These are phyloP conservation scores for Grus americana DNA, from an alignment of 2,113 vertebrate genomes.

Conservation along the genomic window DNA sequence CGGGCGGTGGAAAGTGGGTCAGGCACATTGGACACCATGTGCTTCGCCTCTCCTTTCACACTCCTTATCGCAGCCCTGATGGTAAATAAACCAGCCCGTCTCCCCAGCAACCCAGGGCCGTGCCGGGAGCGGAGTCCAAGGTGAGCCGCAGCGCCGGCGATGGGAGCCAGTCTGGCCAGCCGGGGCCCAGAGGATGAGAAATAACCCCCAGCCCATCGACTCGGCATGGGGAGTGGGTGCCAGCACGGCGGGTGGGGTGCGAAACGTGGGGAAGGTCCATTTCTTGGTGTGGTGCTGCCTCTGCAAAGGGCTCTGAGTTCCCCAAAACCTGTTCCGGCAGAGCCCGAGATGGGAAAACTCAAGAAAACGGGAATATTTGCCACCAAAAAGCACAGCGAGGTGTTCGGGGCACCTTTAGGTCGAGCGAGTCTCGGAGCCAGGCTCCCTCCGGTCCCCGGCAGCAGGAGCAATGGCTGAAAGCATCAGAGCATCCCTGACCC, in stretches of 20 bases:
- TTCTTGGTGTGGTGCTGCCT: not conserved
- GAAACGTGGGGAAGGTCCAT: not conserved
- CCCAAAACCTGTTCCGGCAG: accelerated
- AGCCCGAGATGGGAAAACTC: not conserved
- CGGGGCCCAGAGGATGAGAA: not conserved
- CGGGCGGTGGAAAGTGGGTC: conserved; percentile 43
- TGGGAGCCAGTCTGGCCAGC: not conserved
- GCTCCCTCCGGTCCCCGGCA: not conserved
- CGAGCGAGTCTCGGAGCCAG: accelerated
- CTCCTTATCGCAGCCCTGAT: conserved; percentile 44
- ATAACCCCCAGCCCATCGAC: accelerated
- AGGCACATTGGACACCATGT: conserved; percentile 59
- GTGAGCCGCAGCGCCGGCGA: not conserved
- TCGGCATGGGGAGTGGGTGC: accelerated
- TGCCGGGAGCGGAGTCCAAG: conserved; percentile 45
- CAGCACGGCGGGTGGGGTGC: accelerated
- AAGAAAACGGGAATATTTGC: not conserved
- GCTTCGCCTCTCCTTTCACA: conserved; percentile 21
- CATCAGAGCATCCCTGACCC: conserved; percentile 27
- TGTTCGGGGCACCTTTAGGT: not conserved
- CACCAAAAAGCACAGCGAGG: not conserved
- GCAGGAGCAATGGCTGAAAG: not conserved
- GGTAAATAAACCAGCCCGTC: conserved; percentile 57
- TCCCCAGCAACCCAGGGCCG: conserved; percentile 49
- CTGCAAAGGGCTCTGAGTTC: not conserved